Evolutionary conservation across 2,797 vertebrate genomes (phyloP), one percentile per base, ranked within the genome.

Genomic region (Aeoliscus strigatus): DNA sequence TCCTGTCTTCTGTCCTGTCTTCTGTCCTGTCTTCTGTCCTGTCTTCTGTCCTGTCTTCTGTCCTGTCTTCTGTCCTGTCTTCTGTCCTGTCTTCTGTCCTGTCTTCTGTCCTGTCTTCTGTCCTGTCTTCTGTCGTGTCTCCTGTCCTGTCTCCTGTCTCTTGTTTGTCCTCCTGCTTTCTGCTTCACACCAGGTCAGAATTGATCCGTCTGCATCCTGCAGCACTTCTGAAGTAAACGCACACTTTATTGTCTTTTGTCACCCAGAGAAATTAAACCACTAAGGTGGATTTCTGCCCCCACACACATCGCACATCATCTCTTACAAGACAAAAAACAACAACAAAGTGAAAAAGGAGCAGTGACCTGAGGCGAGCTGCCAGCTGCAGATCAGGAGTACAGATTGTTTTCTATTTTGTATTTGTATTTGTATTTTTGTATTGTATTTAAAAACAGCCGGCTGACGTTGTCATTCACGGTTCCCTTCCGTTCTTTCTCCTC

Each of bases 191-290:
- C 73, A 76, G 70, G n/a, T n/a, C 44, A 50, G 15, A 66, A 80
- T 79, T 77, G 67, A 79, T 71, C 66, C 1, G 52, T 74, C 66
- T 71, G 60, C 62, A 41, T 70, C 70, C 60, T 51, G 48, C 63
- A 73, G 64, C 72, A 35, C 41, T 74, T 64, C 17, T 15, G 42
- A 49, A 77, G 66, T 75, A 79, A 75, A 82, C 71, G 64, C 58
- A 59, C 65, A 69, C 51, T 72, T 70, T 71, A 62, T 81, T 80
- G 55, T 59, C 46, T 52, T 27, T 53, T 62, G 3, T 61, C 56
- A 67, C 67, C 68, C 49, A 60, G 46, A 33, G 47, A 76, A 78
- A 81, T 77, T 70, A 80, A 77, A 76, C 57, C 33, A 60, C 51
- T 47, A 33, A 27, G 40, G 49, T 28, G 24, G 39, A 47, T 49